A percentile compares a stretch with the other conserved stretches of the same genome.
These are phyloP conservation scores for Paguma larvata DNA, from an alignment of 2,797 vertebrate species.

Conservation along the genomic window DNA sequence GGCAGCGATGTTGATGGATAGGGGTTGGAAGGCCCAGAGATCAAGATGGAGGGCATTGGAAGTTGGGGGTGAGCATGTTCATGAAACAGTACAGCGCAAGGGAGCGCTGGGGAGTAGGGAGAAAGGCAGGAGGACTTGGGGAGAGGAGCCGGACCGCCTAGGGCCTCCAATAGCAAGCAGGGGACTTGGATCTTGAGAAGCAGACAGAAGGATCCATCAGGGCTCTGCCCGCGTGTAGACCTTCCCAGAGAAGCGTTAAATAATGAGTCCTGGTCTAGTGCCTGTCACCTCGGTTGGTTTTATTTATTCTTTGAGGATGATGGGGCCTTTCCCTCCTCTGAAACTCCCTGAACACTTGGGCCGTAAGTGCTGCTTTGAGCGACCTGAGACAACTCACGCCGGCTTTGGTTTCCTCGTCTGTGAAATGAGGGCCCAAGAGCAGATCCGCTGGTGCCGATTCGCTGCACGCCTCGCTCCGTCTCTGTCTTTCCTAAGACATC, in stretches of 20 bases:
- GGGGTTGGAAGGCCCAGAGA: constrained; percentile 25
- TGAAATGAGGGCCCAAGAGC: neutral
- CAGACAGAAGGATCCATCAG: neutral
- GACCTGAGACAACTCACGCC: neutral
- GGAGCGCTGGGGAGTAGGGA: neutral
- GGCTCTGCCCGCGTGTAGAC: neutral
- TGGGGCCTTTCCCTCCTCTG: neutral
- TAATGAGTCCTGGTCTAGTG: neutral
- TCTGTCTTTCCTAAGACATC: neutral
- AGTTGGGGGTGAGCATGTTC: neutral
- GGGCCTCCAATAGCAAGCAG: neutral
- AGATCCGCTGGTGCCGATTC: neutral
- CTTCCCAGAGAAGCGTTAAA: neutral
- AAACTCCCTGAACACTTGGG: neutral
- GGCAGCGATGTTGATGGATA: neutral
- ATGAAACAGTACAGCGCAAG: neutral
- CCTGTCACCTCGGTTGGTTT: neutral
- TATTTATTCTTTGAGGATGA: neutral
- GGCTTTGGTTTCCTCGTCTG: constrained; percentile 30
- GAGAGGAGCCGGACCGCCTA: neutral
- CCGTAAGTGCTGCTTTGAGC: neutral
- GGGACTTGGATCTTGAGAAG: neutral
- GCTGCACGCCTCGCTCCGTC: neutral
- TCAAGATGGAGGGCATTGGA: neutral
- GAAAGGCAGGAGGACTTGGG: neutral